These are phyloP conservation scores for Drosophila testacea DNA, from an alignment of 2,888 invertebrate genomes.

Conservation along the genomic window DNA sequence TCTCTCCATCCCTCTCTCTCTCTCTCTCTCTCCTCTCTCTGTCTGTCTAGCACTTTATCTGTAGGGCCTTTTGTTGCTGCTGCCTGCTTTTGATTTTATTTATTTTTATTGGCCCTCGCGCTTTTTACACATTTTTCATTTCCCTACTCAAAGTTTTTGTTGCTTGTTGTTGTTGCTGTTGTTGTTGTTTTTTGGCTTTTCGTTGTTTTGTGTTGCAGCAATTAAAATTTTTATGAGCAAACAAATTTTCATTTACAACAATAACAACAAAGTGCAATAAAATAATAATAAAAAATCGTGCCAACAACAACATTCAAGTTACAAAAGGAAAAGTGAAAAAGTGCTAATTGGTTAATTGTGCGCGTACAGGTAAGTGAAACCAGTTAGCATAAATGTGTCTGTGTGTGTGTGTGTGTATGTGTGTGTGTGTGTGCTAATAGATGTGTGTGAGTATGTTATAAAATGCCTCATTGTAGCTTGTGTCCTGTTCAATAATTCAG, in stretches of 20 bases:
- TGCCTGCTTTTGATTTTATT: constrained; percentile 55
- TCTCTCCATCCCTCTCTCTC: background rate
- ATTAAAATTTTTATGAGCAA: constrained; percentile 80
- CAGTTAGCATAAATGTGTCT: constrained; percentile 1
- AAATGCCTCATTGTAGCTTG: constrained; percentile 8
- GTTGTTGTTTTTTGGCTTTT: constrained; percentile 33
- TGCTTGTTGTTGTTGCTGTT: constrained; percentile 18
- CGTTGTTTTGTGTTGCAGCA: constrained; percentile 73
- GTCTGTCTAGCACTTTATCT: constrained; percentile 41
- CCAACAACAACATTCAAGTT: constrained; percentile 18
- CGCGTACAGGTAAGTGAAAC: constrained; percentile 38
- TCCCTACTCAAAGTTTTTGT: constrained; percentile 43
- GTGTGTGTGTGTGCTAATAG: constrained; percentile 1
- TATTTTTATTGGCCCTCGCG: constrained; percentile 68
- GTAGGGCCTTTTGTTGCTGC: constrained; percentile 15
- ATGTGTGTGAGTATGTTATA: constrained; percentile 1
- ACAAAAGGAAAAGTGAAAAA: constrained; percentile 47
- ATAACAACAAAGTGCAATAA: constrained; percentile 65
- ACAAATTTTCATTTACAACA: constrained; percentile 75
- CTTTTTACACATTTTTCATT: constrained; percentile 70
- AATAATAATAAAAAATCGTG: constrained; percentile 60
- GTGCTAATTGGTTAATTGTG: constrained; percentile 76
- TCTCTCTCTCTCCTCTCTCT: background rate
- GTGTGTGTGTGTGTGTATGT: background rate
- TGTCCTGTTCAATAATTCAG: constrained; percentile 54